A percentile compares a stretch with the other conserved stretches of the same genome.
phyloP scores from a whole-genome alignment of 2,888 invertebrate genomes.

The Leptinotarsa rubiginosa region DNA sequence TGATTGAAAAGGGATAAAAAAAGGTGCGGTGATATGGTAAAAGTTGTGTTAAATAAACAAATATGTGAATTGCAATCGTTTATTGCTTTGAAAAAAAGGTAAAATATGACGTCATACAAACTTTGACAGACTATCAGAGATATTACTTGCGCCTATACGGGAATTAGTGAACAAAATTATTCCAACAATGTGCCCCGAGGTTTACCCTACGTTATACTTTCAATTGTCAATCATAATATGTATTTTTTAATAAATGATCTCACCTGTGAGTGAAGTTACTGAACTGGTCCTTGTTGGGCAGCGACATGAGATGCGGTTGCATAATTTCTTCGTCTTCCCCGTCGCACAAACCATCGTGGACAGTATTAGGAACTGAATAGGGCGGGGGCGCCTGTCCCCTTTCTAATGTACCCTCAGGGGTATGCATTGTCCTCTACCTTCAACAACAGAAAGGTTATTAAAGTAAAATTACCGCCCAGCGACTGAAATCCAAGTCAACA shows the following conservation, averaged over 20 bases:
- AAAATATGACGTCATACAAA: too few species aligned
- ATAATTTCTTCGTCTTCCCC: slow-evolving; percentile 52
- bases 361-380: slow-evolving; percentile 48
- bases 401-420: slow-evolving; percentile 65
- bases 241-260: slow-evolving; percentile 7
- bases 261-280: slow-evolving; percentile 58
- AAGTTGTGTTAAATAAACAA: too few species aligned
- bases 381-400: slow-evolving; percentile 59
- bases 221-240: too few species aligned
- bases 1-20: too few species aligned
- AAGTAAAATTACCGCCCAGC: not conserved
- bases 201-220: too few species aligned
- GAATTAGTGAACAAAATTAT: too few species aligned
- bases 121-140: too few species aligned
- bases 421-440: slow-evolving; percentile 61
- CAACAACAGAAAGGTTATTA: slow-evolving; percentile 16
- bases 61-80: too few species aligned
- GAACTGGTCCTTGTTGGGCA: slow-evolving; percentile 62
- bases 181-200: too few species aligned
- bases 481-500: not conserved
- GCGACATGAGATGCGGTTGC: slow-evolving; percentile 53
- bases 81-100: too few species aligned
- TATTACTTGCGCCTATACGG: too few species aligned
- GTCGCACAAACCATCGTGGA: slow-evolving; percentile 40
- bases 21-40: too few species aligned